Percentiles rank a stretch among this genome's conserved stretches.
These are phyloP conservation scores for Eugnorisma glareosa DNA, from an alignment of 2,888 invertebrate species.

Conservation along the genomic window DNA sequence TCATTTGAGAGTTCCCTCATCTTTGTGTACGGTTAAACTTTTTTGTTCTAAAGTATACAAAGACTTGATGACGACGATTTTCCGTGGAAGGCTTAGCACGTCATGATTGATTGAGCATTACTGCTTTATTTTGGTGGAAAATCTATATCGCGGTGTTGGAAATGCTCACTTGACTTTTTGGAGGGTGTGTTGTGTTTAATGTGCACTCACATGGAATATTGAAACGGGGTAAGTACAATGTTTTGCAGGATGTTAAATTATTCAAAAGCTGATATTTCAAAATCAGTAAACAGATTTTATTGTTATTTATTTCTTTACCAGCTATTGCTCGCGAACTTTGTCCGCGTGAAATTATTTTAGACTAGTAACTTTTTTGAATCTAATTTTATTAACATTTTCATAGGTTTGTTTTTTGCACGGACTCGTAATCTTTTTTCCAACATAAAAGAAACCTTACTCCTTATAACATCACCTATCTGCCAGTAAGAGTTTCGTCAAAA, in stretches of 20 bases:
- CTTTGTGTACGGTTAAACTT: constrained; percentile 66
- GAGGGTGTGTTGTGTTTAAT: not conserved
- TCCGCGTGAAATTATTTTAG: too few species aligned
- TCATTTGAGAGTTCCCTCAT: constrained; percentile 63
- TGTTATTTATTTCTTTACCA: not conserved
- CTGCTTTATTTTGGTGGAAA: constrained; percentile 24
- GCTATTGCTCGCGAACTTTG: too few species aligned
- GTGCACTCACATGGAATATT: constrained; percentile 1
- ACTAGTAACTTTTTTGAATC: too few species aligned
- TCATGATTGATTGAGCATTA: constrained; percentile 46
- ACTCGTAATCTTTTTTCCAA: too few species aligned
- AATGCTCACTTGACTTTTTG: constrained; percentile 20
- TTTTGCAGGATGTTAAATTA: not conserved
- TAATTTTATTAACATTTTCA: too few species aligned
- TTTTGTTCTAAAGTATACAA: constrained; percentile 61
- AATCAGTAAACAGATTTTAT: not conserved
- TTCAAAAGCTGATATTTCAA: not conserved
- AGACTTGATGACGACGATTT: constrained; percentile 57
- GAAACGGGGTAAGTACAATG: not conserved
- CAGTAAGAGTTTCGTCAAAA: too few species aligned
- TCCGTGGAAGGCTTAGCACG: constrained; percentile 18
- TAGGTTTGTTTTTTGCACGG: too few species aligned
- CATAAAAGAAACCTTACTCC: too few species aligned
- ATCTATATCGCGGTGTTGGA: constrained; percentile 8
- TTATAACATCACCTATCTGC: too few species aligned